Conservation (phyloP, 2,888 invertebrate genomes). For the Celastrina argiolus region DNA sequence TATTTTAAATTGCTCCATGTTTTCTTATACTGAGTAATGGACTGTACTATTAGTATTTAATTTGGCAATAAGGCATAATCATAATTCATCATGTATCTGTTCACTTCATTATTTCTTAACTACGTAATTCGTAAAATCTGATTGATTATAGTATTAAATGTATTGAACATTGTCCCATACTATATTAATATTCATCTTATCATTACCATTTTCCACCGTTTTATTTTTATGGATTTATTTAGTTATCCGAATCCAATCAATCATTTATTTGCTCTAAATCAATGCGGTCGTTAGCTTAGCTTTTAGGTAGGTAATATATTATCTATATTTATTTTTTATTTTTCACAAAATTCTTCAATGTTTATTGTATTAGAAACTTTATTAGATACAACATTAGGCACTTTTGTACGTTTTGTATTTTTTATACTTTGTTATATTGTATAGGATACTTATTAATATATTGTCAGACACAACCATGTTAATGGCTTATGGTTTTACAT, state of each 20-base stretch:
- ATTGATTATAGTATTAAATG: too few relatives aligned
- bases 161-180: too few relatives aligned
- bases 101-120: neutral
- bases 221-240: neutral
- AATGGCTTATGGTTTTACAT: neutral
- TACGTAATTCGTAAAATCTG: too few relatives aligned
- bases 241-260: too few relatives aligned
- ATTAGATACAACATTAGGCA: slow-evolving; percentile 13
- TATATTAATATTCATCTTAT: neutral
- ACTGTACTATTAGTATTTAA: neutral
- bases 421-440: slow-evolving; percentile 21
- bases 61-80: neutral
- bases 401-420: slow-evolving; percentile 22
- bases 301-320: slow-evolving; percentile 17
- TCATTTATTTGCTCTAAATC: too few relatives aligned
- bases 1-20: neutral
- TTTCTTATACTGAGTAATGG: neutral
- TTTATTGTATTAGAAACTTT: slow-evolving; percentile 11
- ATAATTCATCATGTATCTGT: neutral
- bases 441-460: slow-evolving; percentile 19
- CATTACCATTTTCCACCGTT: neutral
- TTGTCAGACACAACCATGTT: neutral
- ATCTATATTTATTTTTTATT: slow-evolving; percentile 11
- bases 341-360: neutral
- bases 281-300: neutral